A percentile compares a stretch with the other conserved stretches of the same genome.
Conservation (phyloP, 2,797 vertebrate genomes). For the Pitangus sulphuratus region DNA sequence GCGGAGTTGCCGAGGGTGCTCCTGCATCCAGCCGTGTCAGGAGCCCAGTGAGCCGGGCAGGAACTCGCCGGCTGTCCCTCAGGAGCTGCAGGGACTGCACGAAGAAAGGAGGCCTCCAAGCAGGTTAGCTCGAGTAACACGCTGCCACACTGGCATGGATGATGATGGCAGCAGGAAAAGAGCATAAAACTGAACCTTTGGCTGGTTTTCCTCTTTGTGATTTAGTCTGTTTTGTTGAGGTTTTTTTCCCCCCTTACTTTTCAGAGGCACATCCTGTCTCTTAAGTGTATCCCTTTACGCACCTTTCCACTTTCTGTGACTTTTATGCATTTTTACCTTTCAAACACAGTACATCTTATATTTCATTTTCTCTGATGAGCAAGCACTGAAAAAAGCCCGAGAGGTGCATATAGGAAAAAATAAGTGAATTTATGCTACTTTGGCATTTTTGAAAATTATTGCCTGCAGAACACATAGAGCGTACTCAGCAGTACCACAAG, state of each 20-base stretch:
- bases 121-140: background rate
- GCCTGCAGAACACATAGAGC: background rate
- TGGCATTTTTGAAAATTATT: background rate
- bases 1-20: background rate
- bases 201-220: background rate
- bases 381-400: conserved; percentile 13
- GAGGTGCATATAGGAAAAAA: background rate
- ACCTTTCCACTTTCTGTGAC: background rate
- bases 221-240: background rate
- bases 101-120: background rate
- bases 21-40: background rate
- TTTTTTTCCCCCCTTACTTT: background rate
- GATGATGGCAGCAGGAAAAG: background rate
- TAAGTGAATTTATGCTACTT: background rate
- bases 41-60: background rate
- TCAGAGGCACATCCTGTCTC: background rate
- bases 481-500: background rate
- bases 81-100: background rate
- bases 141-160: background rate
- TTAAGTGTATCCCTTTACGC: background rate
- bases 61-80: background rate
- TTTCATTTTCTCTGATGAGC: conserved; percentile 3
- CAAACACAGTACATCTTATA: background rate
- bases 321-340: background rate
- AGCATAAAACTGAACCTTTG: background rate